These are phyloP conservation scores for Drosophila rufa DNA, from an alignment of 1,140 invertebrate genomes.

Conservation along the genomic window DNA sequence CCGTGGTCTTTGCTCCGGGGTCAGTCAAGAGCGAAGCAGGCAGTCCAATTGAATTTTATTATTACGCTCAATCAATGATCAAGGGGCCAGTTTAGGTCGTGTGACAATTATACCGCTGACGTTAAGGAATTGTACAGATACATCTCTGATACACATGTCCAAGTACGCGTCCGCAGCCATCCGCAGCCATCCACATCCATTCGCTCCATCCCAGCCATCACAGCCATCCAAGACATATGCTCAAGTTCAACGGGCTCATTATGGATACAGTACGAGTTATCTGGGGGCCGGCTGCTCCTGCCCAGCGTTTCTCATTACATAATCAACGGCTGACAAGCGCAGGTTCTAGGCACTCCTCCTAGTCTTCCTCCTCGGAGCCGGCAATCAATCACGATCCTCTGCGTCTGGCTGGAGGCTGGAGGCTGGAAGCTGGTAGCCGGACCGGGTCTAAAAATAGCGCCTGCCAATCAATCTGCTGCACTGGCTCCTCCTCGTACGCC, in stretches of 20 bases:
- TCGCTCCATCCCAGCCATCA: background rate
- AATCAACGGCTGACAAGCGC: slow-evolving; percentile 63
- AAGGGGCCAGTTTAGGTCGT: slow-evolving; percentile 81
- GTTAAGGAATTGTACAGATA: slow-evolving; percentile 74
- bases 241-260: slow-evolving; percentile 73
- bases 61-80: slow-evolving; percentile 85
- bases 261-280: slow-evolving; percentile 50
- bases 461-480: slow-evolving; percentile 65
- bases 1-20: slow-evolving; percentile 53
- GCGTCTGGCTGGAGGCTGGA: slow-evolving; percentile 48
- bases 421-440: slow-evolving; percentile 13
- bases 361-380: slow-evolving; percentile 23
- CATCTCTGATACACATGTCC: slow-evolving; percentile 25
- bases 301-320: slow-evolving; percentile 73
- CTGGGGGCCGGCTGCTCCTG: slow-evolving; percentile 8
- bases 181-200: slow-evolving; percentile 5
- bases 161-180: slow-evolving; percentile 11
- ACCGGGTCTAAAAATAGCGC: slow-evolving; percentile 67
- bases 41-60: slow-evolving; percentile 83
- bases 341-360: slow-evolving; percentile 11
- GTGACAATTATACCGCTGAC: slow-evolving; percentile 83
- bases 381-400: slow-evolving; percentile 74
- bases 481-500: slow-evolving; percentile 1
- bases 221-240: slow-evolving; percentile 21
- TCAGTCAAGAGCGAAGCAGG: slow-evolving; percentile 54